A percentile compares a stretch with the other conserved stretches of the same genome.
Conservation (phyloP, 1,140 invertebrate species). For the Aphelinus certus region DNA sequence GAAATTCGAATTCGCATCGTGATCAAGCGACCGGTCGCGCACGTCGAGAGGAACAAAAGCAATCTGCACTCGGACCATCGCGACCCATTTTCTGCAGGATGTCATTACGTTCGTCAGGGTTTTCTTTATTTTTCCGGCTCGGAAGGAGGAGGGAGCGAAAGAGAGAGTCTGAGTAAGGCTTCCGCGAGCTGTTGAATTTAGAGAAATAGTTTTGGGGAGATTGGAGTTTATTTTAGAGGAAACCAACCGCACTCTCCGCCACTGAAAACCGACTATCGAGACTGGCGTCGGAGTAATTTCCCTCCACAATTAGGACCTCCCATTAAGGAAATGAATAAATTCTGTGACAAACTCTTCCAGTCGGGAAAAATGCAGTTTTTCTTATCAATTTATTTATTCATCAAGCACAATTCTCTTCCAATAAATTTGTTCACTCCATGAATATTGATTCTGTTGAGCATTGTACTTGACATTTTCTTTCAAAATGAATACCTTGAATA, state of each 20-base stretch:
- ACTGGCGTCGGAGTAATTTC: conserved; percentile 16
- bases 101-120: conserved; percentile 33
- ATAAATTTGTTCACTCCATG: too few species aligned
- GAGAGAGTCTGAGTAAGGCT: background rate
- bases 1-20: conserved; percentile 21
- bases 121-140: conserved; percentile 28
- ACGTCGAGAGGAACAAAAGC: conserved; percentile 17
- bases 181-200: conserved; percentile 17
- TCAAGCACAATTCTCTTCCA: too few species aligned
- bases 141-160: conserved; percentile 1
- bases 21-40: conserved; percentile 12
- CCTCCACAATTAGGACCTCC: conserved; percentile 10
- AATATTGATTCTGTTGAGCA: too few species aligned
- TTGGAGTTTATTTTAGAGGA: conserved; percentile 26
- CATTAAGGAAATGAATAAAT: conserved; percentile 18
- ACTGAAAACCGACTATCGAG: background rate
- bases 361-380: too few species aligned
- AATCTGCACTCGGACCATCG: conserved; percentile 29
- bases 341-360: background rate
- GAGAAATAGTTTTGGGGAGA: conserved; percentile 32
- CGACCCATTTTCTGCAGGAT: conserved; percentile 31
- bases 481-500: too few species aligned
- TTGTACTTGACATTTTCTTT: too few species aligned
- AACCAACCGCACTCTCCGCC: background rate
- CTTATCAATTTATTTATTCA: too few species aligned